Evolutionary conservation across 2,113 vertebrate genomes (phyloP).

Genomic region (Melanocharis versteri): DNA sequence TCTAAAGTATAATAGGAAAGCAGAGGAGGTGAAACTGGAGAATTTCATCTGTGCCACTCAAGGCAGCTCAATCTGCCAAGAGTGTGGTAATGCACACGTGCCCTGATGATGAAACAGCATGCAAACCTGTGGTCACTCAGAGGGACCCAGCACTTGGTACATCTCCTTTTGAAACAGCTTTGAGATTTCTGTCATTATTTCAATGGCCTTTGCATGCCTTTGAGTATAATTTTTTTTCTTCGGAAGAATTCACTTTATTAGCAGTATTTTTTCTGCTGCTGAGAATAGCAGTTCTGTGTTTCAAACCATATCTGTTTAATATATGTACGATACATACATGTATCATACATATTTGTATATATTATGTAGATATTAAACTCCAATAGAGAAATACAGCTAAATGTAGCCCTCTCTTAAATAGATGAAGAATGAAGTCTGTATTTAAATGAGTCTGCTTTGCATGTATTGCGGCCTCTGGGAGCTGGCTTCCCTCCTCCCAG

Average conservation of each 20-base stretch:
- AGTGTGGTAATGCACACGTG: fast-evolving
- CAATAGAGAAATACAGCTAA: not conserved
- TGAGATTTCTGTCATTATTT: not conserved
- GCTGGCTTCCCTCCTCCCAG: not conserved
- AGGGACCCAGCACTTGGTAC: not conserved
- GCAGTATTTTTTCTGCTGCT: not conserved
- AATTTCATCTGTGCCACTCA: not conserved
- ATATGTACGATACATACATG: not conserved
- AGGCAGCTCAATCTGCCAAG: not conserved
- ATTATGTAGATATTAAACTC: not conserved
- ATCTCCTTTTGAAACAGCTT: not conserved
- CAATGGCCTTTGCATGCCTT: not conserved
- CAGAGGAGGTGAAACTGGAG: not conserved
- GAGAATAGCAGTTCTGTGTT: not conserved
- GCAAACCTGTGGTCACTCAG: not conserved
- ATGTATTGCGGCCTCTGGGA: not conserved
- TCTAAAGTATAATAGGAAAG: not conserved
- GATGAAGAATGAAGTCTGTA: not conserved
- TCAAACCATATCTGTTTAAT: not conserved
- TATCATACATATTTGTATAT: not conserved
- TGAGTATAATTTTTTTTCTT: not conserved
- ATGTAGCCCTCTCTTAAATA: not conserved
- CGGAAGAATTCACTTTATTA: not conserved
- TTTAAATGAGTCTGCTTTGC: not conserved
- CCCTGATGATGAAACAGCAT: not conserved